phyloP scores from a whole-genome alignment of 2,888 invertebrate genomes.

The Drosophila cyrtoloma region DNA sequence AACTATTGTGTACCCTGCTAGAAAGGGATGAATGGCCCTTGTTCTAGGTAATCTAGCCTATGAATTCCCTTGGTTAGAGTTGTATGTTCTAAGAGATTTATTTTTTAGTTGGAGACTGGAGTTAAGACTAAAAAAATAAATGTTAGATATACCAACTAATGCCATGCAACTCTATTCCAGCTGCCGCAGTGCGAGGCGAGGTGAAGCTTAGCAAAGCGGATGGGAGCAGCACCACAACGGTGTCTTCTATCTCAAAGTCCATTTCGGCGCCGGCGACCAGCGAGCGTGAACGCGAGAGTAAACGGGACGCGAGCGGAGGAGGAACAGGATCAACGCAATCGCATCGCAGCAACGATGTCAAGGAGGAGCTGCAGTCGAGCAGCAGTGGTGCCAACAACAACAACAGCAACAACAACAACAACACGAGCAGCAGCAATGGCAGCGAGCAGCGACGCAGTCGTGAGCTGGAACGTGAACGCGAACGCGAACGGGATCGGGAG shows the following conservation, averaged over 20 bases:
- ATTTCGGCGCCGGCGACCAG: constrained; percentile 22
- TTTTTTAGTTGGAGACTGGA: neutral
- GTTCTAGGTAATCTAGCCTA: neutral
- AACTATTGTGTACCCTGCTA: too few relatives aligned
- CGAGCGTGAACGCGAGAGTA: constrained; percentile 68
- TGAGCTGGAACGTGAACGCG: constrained; percentile 52
- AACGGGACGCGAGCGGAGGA: constrained; percentile 38
- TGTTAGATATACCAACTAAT: neutral
- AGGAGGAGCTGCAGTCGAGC: constrained; percentile 61
- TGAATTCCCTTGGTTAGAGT: neutral
- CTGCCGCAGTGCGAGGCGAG: constrained; percentile 40
- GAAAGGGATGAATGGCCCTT: neutral
- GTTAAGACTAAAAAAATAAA: neutral
- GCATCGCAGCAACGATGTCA: constrained; percentile 64
- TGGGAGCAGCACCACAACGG: constrained; percentile 1
- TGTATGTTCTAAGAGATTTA: neutral
- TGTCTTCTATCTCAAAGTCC: constrained; percentile 36
- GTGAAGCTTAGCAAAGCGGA: constrained; percentile 49
- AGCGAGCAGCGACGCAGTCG: constrained; percentile 57
- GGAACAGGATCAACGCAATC: constrained; percentile 45
- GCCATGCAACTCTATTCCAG: constrained; percentile 9
- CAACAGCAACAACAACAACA: constrained; percentile 18
- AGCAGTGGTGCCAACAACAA: constrained; percentile 19
- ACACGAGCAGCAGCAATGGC: constrained; percentile 21
- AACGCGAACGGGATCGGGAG: constrained; percentile 70